Evolutionary conservation across 2,797 vertebrate genomes (phyloP), one percentile per base, ranked within the genome.

Genomic region (Adrianichthys oophorus): DNA sequence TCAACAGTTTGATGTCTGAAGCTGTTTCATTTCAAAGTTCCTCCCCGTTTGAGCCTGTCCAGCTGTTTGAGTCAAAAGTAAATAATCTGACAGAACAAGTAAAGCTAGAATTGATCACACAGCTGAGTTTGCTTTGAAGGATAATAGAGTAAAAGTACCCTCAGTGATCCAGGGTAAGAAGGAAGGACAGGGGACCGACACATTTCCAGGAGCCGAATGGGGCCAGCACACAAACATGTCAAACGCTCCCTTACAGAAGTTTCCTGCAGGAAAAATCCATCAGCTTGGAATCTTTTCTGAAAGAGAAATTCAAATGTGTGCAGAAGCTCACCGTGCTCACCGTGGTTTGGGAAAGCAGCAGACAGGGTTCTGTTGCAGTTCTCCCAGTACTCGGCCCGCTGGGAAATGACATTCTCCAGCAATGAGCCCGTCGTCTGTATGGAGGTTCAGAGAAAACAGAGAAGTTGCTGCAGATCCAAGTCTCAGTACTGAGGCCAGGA

Each of bases 151-250:
- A 13, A n/a, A 15, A 52, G 74, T 85, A 93, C 92, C 89, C 53
- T 87, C 67, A 0, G 43, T 79, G 84, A 94, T 81, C 94, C 93
- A 94, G 0, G 95, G 96, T 68, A 99, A 80, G 82, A 97, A 99
- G 0, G 91, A 81, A 47, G 97, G 97, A 74, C 97, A 99, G 45
- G 93, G 92, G 50, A 98, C 93, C 0, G 97, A 95, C 50, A 99
- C 89, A 0, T 95, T 96, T 72, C 97, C 97, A 12, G 96, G 94
- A 52, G 71, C 56, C 16, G 97, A 97, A 77, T 95, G 90, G 50
- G 97, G 97, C 97, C 96, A 98, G 76, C 97, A 99, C 32, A 90
- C 90, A 59, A 93, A 96, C 0, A 52, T 78, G 84, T 99, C 96
- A 60, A 97, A 97, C 0, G 89, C 92, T 64, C 95, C 95, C 17